Conservation (phyloP, 2,888 invertebrate genomes). For the Coelopa pilipes region DNA sequence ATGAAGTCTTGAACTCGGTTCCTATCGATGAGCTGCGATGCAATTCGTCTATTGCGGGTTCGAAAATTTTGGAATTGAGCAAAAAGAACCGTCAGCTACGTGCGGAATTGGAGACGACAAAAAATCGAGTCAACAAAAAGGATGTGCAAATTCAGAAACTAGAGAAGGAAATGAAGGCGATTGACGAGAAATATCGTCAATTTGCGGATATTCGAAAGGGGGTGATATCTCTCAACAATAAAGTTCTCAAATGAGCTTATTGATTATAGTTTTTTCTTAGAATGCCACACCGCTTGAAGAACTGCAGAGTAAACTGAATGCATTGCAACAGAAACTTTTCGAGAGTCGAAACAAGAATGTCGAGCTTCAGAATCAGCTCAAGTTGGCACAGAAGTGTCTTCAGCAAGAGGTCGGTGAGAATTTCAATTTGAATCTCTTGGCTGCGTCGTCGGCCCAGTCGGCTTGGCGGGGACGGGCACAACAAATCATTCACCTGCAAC, state of each 20-base stretch:
- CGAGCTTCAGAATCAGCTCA: constrained; percentile 77
- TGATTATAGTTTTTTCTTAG: not conserved
- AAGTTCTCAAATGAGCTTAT: not conserved
- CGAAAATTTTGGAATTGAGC: constrained; percentile 61
- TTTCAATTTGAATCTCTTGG: constrained; percentile 73
- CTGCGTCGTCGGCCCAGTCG: constrained; percentile 70
- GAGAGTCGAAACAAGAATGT: constrained; percentile 77
- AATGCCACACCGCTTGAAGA: constrained; percentile 67
- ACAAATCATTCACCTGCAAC: constrained; percentile 76
- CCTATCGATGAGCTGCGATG: constrained; percentile 60
- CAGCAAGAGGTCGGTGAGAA: constrained; percentile 81
- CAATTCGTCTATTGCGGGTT: constrained; percentile 58
- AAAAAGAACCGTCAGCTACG: constrained; percentile 62
- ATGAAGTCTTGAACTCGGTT: constrained; percentile 60
- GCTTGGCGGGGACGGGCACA: constrained; percentile 82
- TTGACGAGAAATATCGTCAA: constrained; percentile 46
- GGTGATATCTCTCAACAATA: constrained; percentile 27
- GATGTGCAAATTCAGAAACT: constrained; percentile 53
- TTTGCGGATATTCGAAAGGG: constrained; percentile 43
- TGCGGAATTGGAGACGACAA: constrained; percentile 57
- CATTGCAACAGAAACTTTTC: constrained; percentile 71
- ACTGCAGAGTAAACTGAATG: constrained; percentile 68
- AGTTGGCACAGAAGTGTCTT: constrained; percentile 78
- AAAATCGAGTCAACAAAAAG: constrained; percentile 53
- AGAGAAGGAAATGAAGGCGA: constrained; percentile 49